These are phyloP conservation scores for Lota lota DNA, from an alignment of 2,113 vertebrate genomes.

Conservation along the genomic window DNA sequence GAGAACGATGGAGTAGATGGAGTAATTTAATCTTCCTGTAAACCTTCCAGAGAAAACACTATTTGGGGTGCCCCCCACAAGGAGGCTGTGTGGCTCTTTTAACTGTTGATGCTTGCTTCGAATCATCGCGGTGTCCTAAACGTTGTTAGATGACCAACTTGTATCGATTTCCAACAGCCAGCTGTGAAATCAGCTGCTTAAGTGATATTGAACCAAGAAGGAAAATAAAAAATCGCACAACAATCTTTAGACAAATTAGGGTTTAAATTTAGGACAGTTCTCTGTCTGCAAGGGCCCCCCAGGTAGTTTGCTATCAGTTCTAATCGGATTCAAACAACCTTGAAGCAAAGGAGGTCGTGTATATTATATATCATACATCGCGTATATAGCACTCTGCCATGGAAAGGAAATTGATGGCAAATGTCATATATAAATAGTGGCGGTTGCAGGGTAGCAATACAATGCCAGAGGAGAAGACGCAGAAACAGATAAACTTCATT, in stretches of 20 bases:
- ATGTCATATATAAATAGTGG: conserved; percentile 43
- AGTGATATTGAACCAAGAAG: conserved; percentile 56
- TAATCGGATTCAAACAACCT: conserved; percentile 34
- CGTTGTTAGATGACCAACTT: conserved; percentile 51
- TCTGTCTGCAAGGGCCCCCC: conserved; percentile 9
- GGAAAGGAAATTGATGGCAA: conserved; percentile 41
- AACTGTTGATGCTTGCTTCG: background rate
- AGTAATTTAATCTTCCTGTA: too few relatives aligned
- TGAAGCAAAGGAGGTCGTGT: conserved; percentile 32
- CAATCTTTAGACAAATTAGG: conserved; percentile 55
- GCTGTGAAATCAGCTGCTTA: conserved; percentile 41
- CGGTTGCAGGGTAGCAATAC: conserved; percentile 18
- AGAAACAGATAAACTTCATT: conserved; percentile 27
- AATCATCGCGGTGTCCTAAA: conserved; percentile 35
- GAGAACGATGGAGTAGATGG: background rate
- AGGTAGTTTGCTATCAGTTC: conserved; percentile 6
- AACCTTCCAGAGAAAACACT: conserved; percentile 5
- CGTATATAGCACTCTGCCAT: conserved; percentile 25
- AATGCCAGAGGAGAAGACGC: conserved; percentile 1
- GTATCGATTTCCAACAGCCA: conserved; percentile 59
- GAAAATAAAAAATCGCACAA: conserved; percentile 47
- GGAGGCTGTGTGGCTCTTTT: conserved; percentile 28
- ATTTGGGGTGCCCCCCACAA: background rate
- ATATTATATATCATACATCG: conserved; percentile 12
- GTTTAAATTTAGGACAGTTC: conserved; percentile 23